phyloP scores from a whole-genome alignment of 2,888 invertebrate genomes.

The Drosophila leonis region DNA sequence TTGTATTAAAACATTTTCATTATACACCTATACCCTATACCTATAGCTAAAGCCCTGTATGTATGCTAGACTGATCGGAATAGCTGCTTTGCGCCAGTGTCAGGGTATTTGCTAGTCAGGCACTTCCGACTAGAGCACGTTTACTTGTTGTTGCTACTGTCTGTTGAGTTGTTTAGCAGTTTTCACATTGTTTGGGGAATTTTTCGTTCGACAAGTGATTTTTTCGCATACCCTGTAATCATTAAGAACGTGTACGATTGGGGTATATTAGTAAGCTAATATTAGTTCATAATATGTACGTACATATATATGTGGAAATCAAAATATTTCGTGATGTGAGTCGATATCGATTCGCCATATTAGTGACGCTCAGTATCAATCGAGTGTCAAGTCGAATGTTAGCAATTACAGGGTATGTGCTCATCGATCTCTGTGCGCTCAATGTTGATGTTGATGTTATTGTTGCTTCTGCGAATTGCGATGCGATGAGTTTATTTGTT shows the following conservation, averaged over 20 bases:
- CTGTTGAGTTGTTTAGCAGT: conserved; percentile 36
- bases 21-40: no score
- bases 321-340: no score
- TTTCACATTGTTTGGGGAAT: conserved; percentile 42
- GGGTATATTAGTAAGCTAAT: no score
- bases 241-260: not conserved
- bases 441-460: not conserved
- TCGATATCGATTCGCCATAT: no score
- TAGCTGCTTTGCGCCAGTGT: not conserved
- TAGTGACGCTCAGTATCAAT: not conserved
- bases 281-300: no score
- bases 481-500: conserved; percentile 60
- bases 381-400: not conserved
- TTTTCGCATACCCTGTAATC: not conserved
- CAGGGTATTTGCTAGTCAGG: not conserved
- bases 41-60: no score
- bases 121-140: not conserved
- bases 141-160: conserved; percentile 2
- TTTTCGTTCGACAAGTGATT: conserved; percentile 55
- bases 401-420: not conserved
- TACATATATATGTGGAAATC: no score
- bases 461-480: conserved; percentile 65
- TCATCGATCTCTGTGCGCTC: not conserved
- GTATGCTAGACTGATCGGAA: no score
- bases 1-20: no score